These are phyloP conservation scores for Latheticus oryzae DNA, from an alignment of 2,888 invertebrate species.

Conservation along the genomic window DNA sequence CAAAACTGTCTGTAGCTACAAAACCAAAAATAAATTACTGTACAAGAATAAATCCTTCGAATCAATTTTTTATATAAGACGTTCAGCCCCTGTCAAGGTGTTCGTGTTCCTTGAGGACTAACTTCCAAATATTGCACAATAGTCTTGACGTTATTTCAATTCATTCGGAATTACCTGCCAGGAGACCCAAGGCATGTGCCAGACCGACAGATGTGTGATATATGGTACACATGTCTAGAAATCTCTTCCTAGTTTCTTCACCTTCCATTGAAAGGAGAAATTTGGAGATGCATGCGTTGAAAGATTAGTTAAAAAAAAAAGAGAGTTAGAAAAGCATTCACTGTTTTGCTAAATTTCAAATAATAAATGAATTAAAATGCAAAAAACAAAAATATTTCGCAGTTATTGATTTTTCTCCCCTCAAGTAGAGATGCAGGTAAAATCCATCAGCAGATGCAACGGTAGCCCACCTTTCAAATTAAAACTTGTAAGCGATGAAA, in stretches of 20 bases:
- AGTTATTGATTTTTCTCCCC: too few relatives aligned
- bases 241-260: constrained; percentile 33
- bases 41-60: not conserved
- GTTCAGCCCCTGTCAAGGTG: constrained; percentile 33
- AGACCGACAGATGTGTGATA: constrained; percentile 54
- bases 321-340: too few relatives aligned
- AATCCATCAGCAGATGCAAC: constrained; percentile 37
- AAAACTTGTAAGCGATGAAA: constrained; percentile 40
- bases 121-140: constrained; percentile 51
- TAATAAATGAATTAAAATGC: too few relatives aligned
- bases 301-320: too few relatives aligned
- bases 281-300: too few relatives aligned
- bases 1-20: constrained; percentile 1
- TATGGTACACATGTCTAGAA: constrained; percentile 43
- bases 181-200: constrained; percentile 55
- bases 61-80: constrained; percentile 17
- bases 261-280: too few relatives aligned
- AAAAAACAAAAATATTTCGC: too few relatives aligned
- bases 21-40: constrained; percentile 1
- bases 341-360: too few relatives aligned
- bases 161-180: constrained; percentile 54
- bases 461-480: constrained; percentile 53
- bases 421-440: too few relatives aligned
- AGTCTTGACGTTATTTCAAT: constrained; percentile 51
- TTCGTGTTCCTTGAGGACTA: constrained; percentile 39